A percentile compares a stretch with the other conserved stretches of the same genome.
These are phyloP conservation scores for Coracias cyanogaster DNA, from an alignment of 2,797 vertebrate species.

Conservation along the genomic window DNA sequence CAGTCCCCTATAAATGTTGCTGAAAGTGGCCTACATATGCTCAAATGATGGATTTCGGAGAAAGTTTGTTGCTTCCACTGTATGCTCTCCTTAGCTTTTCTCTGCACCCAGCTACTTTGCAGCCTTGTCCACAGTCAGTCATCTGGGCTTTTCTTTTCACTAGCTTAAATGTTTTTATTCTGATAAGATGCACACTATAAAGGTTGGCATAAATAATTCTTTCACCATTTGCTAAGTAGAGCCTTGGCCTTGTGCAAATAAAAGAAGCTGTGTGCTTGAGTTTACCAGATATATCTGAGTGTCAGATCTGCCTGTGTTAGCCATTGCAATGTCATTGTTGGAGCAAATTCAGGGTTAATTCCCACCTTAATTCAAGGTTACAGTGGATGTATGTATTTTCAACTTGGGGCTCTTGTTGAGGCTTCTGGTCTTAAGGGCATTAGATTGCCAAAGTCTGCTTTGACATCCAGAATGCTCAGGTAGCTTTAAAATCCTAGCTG, in stretches of 20 bases:
- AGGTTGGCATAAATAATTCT: not conserved
- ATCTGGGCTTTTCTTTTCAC: not conserved
- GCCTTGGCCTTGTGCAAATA: not conserved
- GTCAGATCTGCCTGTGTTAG: not conserved
- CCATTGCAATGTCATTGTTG: not conserved
- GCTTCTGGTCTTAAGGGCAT: not conserved
- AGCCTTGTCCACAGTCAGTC: not conserved
- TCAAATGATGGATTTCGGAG: not conserved
- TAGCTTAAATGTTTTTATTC: not conserved
- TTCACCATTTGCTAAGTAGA: not conserved
- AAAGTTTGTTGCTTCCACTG: not conserved
- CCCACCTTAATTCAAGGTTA: not conserved
- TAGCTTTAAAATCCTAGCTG: not conserved
- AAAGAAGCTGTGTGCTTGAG: not conserved
- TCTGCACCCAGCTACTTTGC: not conserved
- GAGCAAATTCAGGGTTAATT: not conserved
- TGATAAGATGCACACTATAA: not conserved
- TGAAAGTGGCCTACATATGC: not conserved
- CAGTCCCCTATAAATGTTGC: not conserved
- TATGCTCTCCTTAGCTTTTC: not conserved
- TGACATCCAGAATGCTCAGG: not conserved
- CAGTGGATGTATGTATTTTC: rapidly evolving
- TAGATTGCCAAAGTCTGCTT: not conserved
- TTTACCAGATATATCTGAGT: not conserved
- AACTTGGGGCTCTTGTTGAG: not conserved